These are phyloP conservation scores for Paralichthys olivaceus DNA, from an alignment of 2,113 vertebrate species.

Conservation along the genomic window DNA sequence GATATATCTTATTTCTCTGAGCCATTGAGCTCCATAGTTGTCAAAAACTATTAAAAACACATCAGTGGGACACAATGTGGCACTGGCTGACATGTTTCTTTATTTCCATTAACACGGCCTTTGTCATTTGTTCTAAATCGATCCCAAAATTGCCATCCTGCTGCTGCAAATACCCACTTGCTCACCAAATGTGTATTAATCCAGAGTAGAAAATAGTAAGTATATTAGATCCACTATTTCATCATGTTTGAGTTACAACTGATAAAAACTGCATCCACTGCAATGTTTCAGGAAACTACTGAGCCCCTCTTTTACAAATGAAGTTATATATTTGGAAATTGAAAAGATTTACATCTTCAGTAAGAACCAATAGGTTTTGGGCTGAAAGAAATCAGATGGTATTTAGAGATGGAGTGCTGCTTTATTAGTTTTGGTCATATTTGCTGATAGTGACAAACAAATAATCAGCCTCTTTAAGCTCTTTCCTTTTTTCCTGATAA, in stretches of 20 bases:
- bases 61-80: conserved; percentile 7
- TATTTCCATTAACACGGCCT: neutral
- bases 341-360: neutral
- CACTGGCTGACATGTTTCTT: conserved; percentile 6
- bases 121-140: conserved; percentile 32
- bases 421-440: neutral
- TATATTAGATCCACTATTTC: conserved; percentile 9
- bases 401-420: neutral
- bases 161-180: conserved; percentile 2
- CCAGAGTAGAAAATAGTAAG: neutral
- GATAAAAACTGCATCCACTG: neutral
- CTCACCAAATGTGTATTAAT: neutral
- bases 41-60: conserved; percentile 17
- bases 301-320: neutral
- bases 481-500: neutral
- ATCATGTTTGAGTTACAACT: conserved; percentile 2
- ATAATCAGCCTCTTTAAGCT: neutral
- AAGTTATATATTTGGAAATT: neutral
- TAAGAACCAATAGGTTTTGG: neutral
- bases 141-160: neutral
- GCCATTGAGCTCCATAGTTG: neutral
- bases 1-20: neutral
- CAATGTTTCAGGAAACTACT: neutral
- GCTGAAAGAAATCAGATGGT: neutral
- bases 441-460: neutral